Evolutionary conservation across 2,797 vertebrate species (phyloP).

Genomic region (Sebastes diploproa): DNA sequence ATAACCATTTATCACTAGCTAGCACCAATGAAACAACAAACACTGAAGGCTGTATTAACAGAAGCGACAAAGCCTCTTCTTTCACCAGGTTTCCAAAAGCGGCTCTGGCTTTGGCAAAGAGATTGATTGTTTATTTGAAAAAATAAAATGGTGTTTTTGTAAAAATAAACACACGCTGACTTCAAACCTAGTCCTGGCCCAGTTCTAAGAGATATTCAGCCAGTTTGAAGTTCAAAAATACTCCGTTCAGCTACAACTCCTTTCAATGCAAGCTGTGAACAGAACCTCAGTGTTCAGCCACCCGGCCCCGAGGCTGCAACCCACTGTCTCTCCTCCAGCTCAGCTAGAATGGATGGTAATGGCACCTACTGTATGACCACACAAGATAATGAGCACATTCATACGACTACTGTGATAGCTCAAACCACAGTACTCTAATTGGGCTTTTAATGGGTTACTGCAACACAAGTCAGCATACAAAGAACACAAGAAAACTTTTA

Average conservation of each 20-base stretch:
- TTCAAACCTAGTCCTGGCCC: conserved; percentile 20
- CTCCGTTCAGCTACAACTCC: conserved; percentile 26
- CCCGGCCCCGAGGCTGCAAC: conserved; percentile 23
- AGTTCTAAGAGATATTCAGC: background rate
- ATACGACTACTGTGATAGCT: conserved; percentile 32
- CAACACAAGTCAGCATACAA: conserved; percentile 29
- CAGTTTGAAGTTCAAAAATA: conserved; percentile 38
- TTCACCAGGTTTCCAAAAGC: conserved; percentile 32
- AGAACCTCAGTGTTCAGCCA: conserved; percentile 49
- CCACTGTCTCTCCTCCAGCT: conserved; percentile 33
- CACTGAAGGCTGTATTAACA: conserved; percentile 21
- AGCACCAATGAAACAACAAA: background rate
- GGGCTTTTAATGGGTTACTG: conserved; percentile 45
- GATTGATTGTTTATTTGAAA: conserved; percentile 17
- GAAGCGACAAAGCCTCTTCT: conserved; percentile 24
- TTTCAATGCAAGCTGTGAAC: conserved; percentile 45
- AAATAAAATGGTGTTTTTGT: conserved; percentile 7
- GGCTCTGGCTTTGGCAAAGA: conserved; percentile 20
- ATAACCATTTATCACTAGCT: conserved; percentile 2
- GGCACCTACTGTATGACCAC: conserved; percentile 56
- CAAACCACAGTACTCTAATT: conserved; percentile 55
- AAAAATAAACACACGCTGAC: conserved; percentile 31
- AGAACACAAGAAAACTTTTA: conserved; percentile 15
- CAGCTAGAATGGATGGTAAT: conserved; percentile 44
- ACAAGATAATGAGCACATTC: conserved; percentile 63